Evolutionary conservation across 2,888 invertebrate species (phyloP).

Genomic region (Drosophila koepferae): DNA sequence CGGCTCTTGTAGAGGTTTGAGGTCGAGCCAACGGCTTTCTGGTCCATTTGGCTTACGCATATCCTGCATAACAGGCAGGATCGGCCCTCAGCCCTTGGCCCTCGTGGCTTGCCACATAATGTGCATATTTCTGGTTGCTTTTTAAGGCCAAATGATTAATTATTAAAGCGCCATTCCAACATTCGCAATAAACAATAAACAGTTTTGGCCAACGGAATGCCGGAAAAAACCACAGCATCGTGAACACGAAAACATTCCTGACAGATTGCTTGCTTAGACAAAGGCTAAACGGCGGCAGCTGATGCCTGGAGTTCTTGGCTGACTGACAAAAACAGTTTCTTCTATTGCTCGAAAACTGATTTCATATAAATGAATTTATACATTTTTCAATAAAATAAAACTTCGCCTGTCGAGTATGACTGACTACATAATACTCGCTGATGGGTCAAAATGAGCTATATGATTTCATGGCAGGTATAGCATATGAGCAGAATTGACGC

Average conservation of each 20-base stretch:
- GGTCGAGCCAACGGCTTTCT: conserved; percentile 22
- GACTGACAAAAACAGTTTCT: not conserved
- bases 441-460: not conserved
- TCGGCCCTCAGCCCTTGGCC: conserved; percentile 5
- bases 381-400: not conserved
- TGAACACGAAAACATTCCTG: conserved; percentile 2
- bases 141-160: conserved; percentile 75
- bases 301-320: not conserved
- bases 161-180: conserved; percentile 64
- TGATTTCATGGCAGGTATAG: no score
- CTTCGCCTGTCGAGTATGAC: not conserved
- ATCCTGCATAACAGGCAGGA: conserved; percentile 23
- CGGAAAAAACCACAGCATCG: not conserved
- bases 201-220: conserved; percentile 44
- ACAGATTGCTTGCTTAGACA: conserved; percentile 12
- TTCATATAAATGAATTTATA: not conserved
- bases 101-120: conserved; percentile 51
- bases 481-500: no score
- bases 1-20: not conserved
- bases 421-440: not conserved
- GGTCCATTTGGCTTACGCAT: conserved; percentile 33
- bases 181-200: conserved; percentile 21
- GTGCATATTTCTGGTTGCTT: conserved; percentile 59
- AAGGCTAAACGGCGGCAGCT: conserved; percentile 1
- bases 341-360: not conserved